Evolutionary conservation across 2,888 invertebrate genomes (phyloP).

Genomic region (Monoplex corrugatus): DNA sequence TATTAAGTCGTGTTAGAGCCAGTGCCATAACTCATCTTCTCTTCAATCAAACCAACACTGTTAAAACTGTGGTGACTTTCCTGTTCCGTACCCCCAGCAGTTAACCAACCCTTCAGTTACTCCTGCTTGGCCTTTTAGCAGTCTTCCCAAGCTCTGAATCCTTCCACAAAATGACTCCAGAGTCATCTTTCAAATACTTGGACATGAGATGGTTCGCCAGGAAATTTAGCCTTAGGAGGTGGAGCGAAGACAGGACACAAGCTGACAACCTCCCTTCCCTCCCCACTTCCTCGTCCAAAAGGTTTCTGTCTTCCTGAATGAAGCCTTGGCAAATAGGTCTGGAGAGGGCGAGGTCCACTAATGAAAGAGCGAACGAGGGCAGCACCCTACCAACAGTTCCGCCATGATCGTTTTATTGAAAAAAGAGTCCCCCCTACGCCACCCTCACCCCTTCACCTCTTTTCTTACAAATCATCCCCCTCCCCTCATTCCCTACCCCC

Average conservation of each 20-base stretch:
- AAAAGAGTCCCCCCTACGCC: too few relatives aligned
- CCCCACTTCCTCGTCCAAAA: neutral
- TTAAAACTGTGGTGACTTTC: too few relatives aligned
- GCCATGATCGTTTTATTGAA: too few relatives aligned
- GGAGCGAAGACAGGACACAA: neutral
- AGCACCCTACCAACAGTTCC: neutral
- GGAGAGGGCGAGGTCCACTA: neutral
- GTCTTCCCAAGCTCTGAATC: too few relatives aligned
- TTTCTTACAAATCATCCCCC: neutral
- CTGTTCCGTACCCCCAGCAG: too few relatives aligned
- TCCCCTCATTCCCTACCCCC: neutral
- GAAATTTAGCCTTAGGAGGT: neutral
- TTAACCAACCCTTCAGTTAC: too few relatives aligned
- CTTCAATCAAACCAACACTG: too few relatives aligned
- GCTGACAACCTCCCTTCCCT: neutral
- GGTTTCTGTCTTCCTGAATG: too few relatives aligned
- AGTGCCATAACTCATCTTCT: too few relatives aligned
- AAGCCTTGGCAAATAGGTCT: neutral
- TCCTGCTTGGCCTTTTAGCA: too few relatives aligned
- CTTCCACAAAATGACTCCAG: constrained; percentile 8
- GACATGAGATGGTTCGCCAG: neutral
- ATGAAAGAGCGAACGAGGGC: neutral
- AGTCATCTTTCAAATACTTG: neutral
- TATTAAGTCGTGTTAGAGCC: too few relatives aligned
- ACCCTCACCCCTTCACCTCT: neutral